Conservation (phyloP, 2,797 vertebrate genomes). For the Clarias platycephalus region DNA sequence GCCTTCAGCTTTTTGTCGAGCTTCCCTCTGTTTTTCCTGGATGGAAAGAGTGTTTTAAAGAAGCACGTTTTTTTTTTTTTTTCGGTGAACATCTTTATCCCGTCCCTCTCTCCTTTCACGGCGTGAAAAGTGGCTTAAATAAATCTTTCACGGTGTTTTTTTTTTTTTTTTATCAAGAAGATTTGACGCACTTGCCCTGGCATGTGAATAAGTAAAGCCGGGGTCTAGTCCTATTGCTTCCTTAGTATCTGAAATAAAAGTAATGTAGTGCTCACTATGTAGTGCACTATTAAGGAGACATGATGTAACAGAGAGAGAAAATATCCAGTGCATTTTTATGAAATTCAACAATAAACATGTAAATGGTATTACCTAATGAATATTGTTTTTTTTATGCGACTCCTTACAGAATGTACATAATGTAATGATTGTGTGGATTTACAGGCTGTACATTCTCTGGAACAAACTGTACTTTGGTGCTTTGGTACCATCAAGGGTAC, state of each 20-base stretch:
- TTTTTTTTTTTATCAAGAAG: conserved; percentile 81
- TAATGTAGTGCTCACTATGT: conserved; percentile 1
- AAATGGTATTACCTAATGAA: neutral
- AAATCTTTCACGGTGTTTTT: conserved; percentile 89
- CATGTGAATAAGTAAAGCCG: conserved; percentile 80
- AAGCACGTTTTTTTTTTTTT: conserved; percentile 77
- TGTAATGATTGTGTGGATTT: neutral
- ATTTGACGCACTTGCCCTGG: conserved; percentile 85
- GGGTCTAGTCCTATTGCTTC: conserved; percentile 69
- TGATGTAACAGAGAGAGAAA: neutral
- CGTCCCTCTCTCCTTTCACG: conserved; percentile 65
- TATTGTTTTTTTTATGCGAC: neutral
- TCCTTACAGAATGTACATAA: neutral
- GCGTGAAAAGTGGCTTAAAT: conserved; percentile 92
- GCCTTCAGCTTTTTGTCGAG: conserved; percentile 80
- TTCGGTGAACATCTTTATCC: conserved; percentile 96
- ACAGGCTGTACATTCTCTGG: neutral
- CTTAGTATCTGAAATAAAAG: conserved; percentile 65
- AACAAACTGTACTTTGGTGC: neutral
- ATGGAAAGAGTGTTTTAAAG: conserved; percentile 80
- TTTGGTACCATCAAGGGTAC: neutral
- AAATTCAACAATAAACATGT: neutral
- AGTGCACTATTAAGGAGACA: neutral
- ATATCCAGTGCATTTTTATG: neutral
- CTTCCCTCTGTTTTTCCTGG: conserved; percentile 23